A percentile compares a stretch with the other conserved stretches of the same genome.
phyloP scores from a whole-genome alignment of 2,113 vertebrate species.

The Alaudala cheleensis region DNA sequence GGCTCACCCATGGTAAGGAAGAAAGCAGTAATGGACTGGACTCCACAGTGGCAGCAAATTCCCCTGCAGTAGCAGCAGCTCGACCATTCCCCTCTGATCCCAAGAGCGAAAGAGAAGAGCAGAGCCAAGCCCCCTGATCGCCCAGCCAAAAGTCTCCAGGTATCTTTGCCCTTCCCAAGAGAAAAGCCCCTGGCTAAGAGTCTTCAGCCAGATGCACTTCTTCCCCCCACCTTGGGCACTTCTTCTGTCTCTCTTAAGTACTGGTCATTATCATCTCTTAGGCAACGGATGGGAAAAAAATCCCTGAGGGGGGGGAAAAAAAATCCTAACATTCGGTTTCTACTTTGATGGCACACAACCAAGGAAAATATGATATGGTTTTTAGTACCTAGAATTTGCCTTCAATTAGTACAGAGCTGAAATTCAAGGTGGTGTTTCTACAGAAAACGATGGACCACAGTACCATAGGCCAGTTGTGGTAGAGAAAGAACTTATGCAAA shows the following conservation, averaged over 20 bases:
- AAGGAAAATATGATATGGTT: background rate
- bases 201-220: too few relatives aligned
- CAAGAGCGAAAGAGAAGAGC: fast-evolving
- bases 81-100: fast-evolving
- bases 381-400: background rate
- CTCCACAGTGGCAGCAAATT: background rate
- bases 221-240: background rate
- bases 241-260: background rate
- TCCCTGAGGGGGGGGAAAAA: fast-evolving
- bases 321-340: background rate
- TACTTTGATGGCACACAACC: background rate
- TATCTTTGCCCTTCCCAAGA: background rate
- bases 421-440: background rate
- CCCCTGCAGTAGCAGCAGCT: fast-evolving
- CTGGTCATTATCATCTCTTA: background rate
- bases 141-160: background rate
- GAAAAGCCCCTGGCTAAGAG: background rate
- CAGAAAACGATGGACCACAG: background rate
- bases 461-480: background rate
- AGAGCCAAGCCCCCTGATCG: background rate
- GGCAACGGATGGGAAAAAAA: background rate
- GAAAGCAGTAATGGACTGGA: background rate
- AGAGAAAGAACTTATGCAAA: background rate
- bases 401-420: background rate
- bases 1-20: background rate